Evolutionary conservation across 2,797 vertebrate genomes (phyloP).

Genomic region (Mus spretus): DNA sequence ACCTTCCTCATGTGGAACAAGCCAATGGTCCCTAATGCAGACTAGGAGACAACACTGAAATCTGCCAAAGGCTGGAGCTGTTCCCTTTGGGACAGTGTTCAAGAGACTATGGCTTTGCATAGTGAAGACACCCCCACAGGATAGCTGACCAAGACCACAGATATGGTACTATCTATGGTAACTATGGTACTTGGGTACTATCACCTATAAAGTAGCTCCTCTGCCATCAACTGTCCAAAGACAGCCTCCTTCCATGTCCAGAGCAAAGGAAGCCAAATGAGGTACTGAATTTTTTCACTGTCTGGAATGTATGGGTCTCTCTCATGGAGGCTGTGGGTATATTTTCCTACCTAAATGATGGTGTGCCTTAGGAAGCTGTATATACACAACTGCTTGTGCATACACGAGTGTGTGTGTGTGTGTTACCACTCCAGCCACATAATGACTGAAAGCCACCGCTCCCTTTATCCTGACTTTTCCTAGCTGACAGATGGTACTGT

Average conservation of each 20-base stretch:
- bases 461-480: background rate
- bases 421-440: background rate
- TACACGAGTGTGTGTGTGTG: background rate
- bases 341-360: background rate
- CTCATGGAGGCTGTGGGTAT: background rate
- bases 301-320: background rate
- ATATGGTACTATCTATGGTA: no score
- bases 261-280: background rate
- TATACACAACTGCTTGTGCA: background rate
- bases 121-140: constrained; percentile 92
- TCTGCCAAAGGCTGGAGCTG: constrained; percentile 93
- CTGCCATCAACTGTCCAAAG: constrained; percentile 94
- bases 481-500: background rate
- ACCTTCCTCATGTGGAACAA: constrained; percentile 88
- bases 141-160: constrained; percentile 92
- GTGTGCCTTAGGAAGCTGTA: background rate
- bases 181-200: constrained; percentile 90
- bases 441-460: background rate
- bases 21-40: constrained; percentile 91
- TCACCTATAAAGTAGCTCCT: constrained; percentile 91
- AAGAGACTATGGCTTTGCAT: constrained; percentile 93
- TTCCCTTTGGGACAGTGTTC: constrained; percentile 92
- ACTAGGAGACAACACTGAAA: constrained; percentile 88
- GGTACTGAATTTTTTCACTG: background rate
- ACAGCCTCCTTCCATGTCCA: constrained; percentile 87